A percentile compares a stretch with the other conserved stretches of the same genome.
Evolutionary conservation across 1,140 invertebrate genomes (phyloP).

Genomic region (Danaus plexippus): DNA sequence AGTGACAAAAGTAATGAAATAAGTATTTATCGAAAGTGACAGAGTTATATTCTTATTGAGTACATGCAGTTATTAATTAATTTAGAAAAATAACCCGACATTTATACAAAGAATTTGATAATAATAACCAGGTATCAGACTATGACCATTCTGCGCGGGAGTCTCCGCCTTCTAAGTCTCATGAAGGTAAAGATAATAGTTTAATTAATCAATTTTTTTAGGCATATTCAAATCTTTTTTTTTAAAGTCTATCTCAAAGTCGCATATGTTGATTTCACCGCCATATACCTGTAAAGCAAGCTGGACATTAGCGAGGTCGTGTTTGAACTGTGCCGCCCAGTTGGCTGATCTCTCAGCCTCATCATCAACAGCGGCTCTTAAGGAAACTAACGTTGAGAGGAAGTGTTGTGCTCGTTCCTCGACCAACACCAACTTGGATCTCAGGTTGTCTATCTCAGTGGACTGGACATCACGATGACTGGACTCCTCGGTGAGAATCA

Average conservation of each 20-base stretch:
- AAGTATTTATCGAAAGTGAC: no score
- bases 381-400: slow-evolving; percentile 46
- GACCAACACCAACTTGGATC: slow-evolving; percentile 44
- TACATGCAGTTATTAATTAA: no score
- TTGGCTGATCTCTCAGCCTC: slow-evolving; percentile 49
- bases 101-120: no score
- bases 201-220: background rate
- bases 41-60: no score
- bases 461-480: slow-evolving; percentile 45
- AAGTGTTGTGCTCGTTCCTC: slow-evolving; percentile 59
- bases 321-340: slow-evolving; percentile 60
- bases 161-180: no score
- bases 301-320: slow-evolving; percentile 57
- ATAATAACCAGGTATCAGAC: no score
- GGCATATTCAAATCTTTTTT: background rate
- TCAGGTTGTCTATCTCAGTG: slow-evolving; percentile 50
- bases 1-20: no score
- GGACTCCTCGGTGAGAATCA: slow-evolving; percentile 47
- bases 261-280: background rate
- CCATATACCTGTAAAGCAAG: slow-evolving; percentile 50
- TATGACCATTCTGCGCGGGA: no score
- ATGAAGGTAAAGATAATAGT: no score
- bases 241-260: background rate
- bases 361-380: slow-evolving; percentile 44
- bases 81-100: no score